Base-by-base conservation (phyloP, 2,888 invertebrate species). In the Mongoloraphidia duomilia region DNA sequence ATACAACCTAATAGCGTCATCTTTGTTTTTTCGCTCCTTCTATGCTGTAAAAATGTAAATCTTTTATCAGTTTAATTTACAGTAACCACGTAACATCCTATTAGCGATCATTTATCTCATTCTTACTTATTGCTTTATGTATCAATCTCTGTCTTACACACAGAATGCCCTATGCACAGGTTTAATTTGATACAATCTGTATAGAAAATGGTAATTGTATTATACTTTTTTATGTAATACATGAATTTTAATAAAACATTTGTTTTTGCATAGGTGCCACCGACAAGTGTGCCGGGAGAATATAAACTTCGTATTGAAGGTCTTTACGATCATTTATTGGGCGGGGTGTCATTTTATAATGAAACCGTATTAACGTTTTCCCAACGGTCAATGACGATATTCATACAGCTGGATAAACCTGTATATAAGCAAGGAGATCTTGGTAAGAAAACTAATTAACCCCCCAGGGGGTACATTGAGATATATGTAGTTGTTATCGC, bases 331-430 rank as follows among this genome's bases (percentile, higher is more conserved):
- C 80, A 80, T 47, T 76, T 85, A 5, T 76, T 82, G 49, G 91
- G 91, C 8, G 94, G 94, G 0, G 80, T 85, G 47, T 88, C 92
- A 0, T 96, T 96, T 66, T 70, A 80, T 41, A 95, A 96, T 61
- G 92, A 93, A 64, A 91, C 92, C 0, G 71, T 79, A 50, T 72
- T 96, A 11, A 73, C 76, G 2, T 96, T 94, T 69, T 90, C 89
- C 0, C 84, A 84, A 58, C 76, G 94, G 38, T 91, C 93, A 44
- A 89, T 94, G 84, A 93, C 95, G 0, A 89, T 95, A 54, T 93
- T 95, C 64, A 86, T 96, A 56, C 94, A 94, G 68, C 81, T 90
- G 59, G 93, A 95, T 65, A 93, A 93, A 63, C 95, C 95, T 0
- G 80, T 94, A 6, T 96, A 96, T 62, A 92, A 84, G 80, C 94